A percentile compares a stretch with the other conserved stretches of the same genome.
Evolutionary conservation across 35 echinoderm and acorn worm genomes (phyloP).

Genomic region (Chiridota heheva): DNA sequence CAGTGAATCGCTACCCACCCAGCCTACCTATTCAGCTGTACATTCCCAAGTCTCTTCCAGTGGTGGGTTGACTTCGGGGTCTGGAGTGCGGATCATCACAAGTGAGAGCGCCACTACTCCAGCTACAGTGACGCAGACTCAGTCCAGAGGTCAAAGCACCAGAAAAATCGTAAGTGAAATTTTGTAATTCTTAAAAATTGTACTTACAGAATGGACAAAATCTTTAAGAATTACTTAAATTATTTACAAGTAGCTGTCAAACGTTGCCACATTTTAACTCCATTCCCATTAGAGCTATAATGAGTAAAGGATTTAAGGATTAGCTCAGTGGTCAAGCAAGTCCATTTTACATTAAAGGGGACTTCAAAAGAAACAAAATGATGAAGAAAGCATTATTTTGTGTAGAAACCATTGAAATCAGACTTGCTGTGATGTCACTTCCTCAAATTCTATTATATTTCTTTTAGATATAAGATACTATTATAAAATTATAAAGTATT

Average conservation of each 20-base stretch:
- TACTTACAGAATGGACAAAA: not conserved
- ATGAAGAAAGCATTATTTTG: too few species aligned
- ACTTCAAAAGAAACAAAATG: too few species aligned
- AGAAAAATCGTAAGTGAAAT: not conserved
- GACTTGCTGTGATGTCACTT: too few species aligned
- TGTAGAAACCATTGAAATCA: too few species aligned
- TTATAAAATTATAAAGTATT: too few species aligned
- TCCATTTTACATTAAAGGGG: too few species aligned
- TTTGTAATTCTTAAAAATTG: not conserved
- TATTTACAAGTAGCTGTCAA: not conserved
- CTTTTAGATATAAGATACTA: too few species aligned
- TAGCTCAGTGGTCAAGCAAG: too few species aligned
- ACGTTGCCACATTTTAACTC: not conserved
- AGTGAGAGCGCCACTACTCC: slow-evolving; percentile 64
- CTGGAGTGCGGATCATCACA: slow-evolving; percentile 48
- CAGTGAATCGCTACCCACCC: slow-evolving; percentile 9
- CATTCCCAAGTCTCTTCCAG: not conserved
- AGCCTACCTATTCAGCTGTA: not conserved
- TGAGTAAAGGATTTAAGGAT: too few species aligned
- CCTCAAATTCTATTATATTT: too few species aligned
- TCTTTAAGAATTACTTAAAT: not conserved
- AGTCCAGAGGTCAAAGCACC: slow-evolving; percentile 30
- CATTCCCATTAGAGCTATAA: too few species aligned
- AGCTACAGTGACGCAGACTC: slow-evolving; percentile 57
- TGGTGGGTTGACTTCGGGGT: not conserved